Conservation (phyloP, 35 echinoderm and acorn worm species). For the Chiridota heheva region DNA sequence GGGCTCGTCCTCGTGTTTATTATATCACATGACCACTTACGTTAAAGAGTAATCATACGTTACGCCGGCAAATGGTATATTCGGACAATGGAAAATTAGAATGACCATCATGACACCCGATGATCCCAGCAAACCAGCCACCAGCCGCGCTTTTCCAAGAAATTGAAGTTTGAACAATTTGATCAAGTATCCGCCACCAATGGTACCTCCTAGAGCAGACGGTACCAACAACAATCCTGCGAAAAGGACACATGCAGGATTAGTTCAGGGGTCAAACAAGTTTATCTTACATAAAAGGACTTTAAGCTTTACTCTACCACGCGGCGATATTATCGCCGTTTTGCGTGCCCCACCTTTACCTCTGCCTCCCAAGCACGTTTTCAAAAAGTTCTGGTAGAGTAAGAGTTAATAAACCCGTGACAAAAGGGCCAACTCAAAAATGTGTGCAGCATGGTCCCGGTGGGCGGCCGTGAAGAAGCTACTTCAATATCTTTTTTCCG, state of each 20-base stretch:
- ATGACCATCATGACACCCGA: conserved; percentile 39
- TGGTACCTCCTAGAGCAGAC: conserved; percentile 62
- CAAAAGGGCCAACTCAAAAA: no score
- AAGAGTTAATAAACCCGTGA: no score
- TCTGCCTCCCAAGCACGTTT: no score
- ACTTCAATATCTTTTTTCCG: no score
- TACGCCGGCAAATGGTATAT: conserved; percentile 76
- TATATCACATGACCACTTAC: conserved; percentile 46
- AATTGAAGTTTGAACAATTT: conserved; percentile 77
- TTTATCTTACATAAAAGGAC: background rate
- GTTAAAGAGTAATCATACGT: conserved; percentile 66
- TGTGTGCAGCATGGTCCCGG: no score
- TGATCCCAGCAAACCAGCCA: conserved; percentile 34
- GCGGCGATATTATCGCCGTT: background rate
- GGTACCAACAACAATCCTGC: conserved; percentile 75
- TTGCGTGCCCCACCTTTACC: background rate
- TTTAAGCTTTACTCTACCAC: background rate
- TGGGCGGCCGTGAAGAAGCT: no score
- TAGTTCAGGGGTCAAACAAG: background rate
- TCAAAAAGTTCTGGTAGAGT: no score
- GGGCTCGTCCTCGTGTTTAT: no score
- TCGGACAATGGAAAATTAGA: conserved; percentile 61
- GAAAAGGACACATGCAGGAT: background rate
- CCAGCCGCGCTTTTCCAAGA: conserved; percentile 62
- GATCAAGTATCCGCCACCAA: conserved; percentile 74